These are phyloP conservation scores for Nyctalus aviator DNA, from an alignment of 2,797 vertebrate genomes.

Conservation along the genomic window DNA sequence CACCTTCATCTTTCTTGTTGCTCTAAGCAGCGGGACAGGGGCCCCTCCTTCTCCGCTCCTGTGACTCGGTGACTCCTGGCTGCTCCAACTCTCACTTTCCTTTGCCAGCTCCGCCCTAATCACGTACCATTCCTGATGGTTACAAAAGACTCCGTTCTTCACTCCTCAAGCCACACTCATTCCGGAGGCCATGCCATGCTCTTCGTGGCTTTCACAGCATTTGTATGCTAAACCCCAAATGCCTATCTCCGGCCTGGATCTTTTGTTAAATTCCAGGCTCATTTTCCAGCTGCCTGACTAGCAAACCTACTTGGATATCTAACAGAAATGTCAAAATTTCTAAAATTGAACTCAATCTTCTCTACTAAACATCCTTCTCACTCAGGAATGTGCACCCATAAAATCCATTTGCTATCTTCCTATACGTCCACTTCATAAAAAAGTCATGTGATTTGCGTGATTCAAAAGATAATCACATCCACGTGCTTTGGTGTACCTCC, in stretches of 20 bases:
- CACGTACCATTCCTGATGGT: not conserved
- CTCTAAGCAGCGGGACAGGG: not conserved
- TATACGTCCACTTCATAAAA: not conserved
- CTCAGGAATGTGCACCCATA: not conserved
- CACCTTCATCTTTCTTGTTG: not conserved
- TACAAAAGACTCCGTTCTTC: not conserved
- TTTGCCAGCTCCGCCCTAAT: not conserved
- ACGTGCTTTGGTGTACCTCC: not conserved
- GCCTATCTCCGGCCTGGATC: not conserved
- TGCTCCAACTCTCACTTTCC: not conserved
- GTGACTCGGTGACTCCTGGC: accelerated
- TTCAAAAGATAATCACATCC: not conserved
- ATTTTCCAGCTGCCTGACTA: not conserved
- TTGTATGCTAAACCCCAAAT: not conserved
- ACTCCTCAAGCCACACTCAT: not conserved
- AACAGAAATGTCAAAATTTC: not conserved
- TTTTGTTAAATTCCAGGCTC: not conserved
- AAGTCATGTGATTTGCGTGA: not conserved
- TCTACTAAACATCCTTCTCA: not conserved
- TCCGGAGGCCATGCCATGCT: not conserved
- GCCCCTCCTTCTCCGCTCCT: not conserved
- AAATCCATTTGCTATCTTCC: not conserved
- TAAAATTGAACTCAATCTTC: not conserved
- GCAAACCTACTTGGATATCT: not conserved
- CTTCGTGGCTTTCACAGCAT: not conserved